Evolutionary conservation across 2,888 invertebrate genomes (phyloP), one percentile per base, ranked within the genome.

Genomic region (Rhamphomyia laevipes): DNA sequence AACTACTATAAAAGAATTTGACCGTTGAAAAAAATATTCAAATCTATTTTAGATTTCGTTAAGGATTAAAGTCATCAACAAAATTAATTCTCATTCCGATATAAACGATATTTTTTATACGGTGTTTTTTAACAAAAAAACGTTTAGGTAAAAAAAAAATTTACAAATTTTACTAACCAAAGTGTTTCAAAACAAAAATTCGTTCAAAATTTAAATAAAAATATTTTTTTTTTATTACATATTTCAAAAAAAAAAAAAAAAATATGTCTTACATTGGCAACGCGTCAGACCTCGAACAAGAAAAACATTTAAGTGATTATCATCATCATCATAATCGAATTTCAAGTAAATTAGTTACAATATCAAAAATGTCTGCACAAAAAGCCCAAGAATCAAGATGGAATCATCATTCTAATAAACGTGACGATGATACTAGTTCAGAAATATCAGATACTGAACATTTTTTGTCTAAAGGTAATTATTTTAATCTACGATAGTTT

Each of bases 381-480:
- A 69, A 68, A 58, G 55, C 65, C 16, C 50, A 62, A 47, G 68
- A 70, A 51, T 62, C 65, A 5, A 64, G 66, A 49, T 70, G 70
- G 68, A 56, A 61, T 47, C 13, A n/a, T 23, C 17, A 40, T 40
- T 12, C 17, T 15, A 63, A 64, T 44, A 68, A 69, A 55, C 60
- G 62, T 66, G 82, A 82, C 67, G 83, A 84, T 68, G 86, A 86
- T 68, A 82, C 83, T 52, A 86, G 86, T 68, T 86, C 86, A 61
- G 84, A 85, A 61, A 75, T 85, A 51, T 82, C 83, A 59, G 81
- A 83, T 64, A 77, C 78, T 11, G 82, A 81, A 53, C 81, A 86
- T 65, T 88, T 88, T 68, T 75, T 88, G 58, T 84, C 86, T 43
- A 85, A 85, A 71, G 83, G 82, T 69, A 61, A 33, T 23, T 44